Conservation (phyloP, 2,113 vertebrate genomes). For the Natator depressus region DNA sequence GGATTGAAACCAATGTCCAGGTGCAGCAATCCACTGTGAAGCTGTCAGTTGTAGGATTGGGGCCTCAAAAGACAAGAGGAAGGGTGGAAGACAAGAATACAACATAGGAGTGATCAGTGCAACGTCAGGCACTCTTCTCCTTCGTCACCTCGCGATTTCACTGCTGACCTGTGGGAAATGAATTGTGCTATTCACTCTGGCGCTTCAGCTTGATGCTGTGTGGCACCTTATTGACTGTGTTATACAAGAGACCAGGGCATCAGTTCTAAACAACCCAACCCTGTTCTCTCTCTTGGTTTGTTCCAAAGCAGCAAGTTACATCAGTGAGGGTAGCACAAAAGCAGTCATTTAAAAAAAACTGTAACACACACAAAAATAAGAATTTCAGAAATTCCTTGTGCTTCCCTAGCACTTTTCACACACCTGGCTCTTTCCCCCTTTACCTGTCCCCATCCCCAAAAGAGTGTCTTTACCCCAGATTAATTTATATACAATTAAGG, state of each 20-base stretch:
- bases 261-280: neutral
- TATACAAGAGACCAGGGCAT: neutral
- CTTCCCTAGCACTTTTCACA: conserved; percentile 28
- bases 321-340: conserved; percentile 26
- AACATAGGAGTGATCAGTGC: accelerated
- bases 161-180: accelerated
- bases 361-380: conserved; percentile 1
- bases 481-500: conserved; percentile 50
- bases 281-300: neutral
- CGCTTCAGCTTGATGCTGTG: neutral
- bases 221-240: neutral
- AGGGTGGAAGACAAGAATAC: accelerated
- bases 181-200: neutral
- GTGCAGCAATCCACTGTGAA: neutral
- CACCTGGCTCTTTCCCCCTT: conserved; percentile 33
- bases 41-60: accelerated
- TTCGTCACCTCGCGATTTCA: accelerated
- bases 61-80: accelerated
- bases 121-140: neutral
- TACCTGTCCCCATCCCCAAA: conserved; percentile 1
- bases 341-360: neutral
- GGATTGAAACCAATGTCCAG: neutral
- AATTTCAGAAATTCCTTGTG: conserved; percentile 57
- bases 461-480: conserved; percentile 43
- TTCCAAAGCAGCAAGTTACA: conserved; percentile 49